Evolutionary conservation across 1,140 invertebrate genomes (phyloP), one percentile per base, ranked within the genome.

Genomic region (Aphelinus certus): DNA sequence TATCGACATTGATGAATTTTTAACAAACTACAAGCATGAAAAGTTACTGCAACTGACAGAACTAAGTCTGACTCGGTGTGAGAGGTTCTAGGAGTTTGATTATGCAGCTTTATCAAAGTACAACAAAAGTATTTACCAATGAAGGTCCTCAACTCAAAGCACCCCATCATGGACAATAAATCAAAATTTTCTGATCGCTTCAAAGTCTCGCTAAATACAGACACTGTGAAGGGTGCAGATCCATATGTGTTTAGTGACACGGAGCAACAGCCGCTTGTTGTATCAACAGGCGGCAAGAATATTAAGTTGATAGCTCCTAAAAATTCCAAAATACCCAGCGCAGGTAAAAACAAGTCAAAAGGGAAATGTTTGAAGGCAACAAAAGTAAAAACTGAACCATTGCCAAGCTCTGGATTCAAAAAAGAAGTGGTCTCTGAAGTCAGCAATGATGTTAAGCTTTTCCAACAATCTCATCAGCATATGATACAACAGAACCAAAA

Each of bases 181-280:
- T 83, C 88, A 68, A 89, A 88, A 76, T 89, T 89, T 82, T 83
- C 86, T 62, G 89, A 89, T 76, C 84, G 87, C 64, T 80, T 88
- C 58, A 90, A 89, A 77, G 84, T 88, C 69, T 82, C 87, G 67
- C 80, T 90, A 62, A 89, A 89, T 79, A 86, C 83, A 62, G 88
- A 88, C 64, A 71, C 79, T 51, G 83, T 81, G 47, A 82, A 85
- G 74, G 84, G 87, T 78, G 83, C 84, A 26, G 90, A 92, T 85
- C 90, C 90, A 1, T 91, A 92, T 78, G 88, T 91, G 51, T 92
- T 92, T 80, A 88, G 89, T 76, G 90, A 91, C 77, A 86, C 88
- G 3, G 87, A 88, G 69, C 26, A 26, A 26, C 73, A 75, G 55
- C 73, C 67, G 48, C 84, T 87, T 53, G 82, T 87, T 60, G 63